phyloP scores from a whole-genome alignment of 2,113 vertebrate genomes.

The Serilophus lunatus region DNA sequence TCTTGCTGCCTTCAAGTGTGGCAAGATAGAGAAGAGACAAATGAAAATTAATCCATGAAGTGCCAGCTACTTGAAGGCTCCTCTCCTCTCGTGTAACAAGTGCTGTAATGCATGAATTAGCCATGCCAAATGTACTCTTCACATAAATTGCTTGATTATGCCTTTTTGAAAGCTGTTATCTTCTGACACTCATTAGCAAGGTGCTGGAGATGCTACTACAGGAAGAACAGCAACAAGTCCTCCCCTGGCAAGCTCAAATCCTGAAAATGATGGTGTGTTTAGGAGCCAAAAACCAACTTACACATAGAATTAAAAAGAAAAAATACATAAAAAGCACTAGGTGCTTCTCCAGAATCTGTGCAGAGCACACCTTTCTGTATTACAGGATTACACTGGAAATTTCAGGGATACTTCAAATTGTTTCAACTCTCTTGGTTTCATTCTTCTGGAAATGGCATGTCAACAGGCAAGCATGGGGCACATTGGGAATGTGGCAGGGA shows the following conservation, averaged over 20 bases:
- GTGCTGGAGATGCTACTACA: background rate
- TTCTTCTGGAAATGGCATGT: background rate
- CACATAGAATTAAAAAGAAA: background rate
- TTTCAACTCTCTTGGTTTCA: background rate
- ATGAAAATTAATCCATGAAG: background rate
- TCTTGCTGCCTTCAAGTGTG: background rate
- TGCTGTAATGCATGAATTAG: conserved; percentile 4
- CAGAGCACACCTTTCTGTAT: background rate
- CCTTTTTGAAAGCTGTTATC: conserved; percentile 20
- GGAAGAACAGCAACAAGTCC: background rate
- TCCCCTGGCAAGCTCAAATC: background rate
- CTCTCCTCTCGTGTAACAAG: background rate
- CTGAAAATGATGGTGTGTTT: background rate
- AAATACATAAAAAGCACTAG: background rate
- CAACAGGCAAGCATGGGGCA: background rate
- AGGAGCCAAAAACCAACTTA: background rate
- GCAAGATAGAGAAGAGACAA: background rate
- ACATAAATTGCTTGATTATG: conserved; percentile 2
- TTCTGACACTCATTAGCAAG: conserved; percentile 16
- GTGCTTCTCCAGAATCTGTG: background rate
- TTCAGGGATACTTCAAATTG: background rate
- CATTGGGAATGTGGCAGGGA: background rate
- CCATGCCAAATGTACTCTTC: conserved; percentile 12
- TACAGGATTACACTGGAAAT: background rate
- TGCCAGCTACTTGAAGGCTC: background rate